Conservation (phyloP, 2,888 invertebrate species). For the Malthinus seriepunctatus region DNA sequence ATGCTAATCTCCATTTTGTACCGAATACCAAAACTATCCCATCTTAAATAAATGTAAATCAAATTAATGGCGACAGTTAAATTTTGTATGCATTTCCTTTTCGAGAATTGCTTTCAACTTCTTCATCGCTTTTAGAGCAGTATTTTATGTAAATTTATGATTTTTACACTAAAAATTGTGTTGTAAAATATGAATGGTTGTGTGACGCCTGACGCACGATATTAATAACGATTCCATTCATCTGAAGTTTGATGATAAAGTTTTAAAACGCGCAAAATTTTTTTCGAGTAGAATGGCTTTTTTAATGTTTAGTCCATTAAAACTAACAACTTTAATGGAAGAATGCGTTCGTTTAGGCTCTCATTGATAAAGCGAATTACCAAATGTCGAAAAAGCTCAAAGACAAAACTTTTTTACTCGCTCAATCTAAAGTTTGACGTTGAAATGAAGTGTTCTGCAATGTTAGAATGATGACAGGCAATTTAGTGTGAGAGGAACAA, state of each 20-base stretch:
- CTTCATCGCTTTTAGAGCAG: conserved; percentile 8
- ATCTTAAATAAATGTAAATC: conserved; percentile 25
- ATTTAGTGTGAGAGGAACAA: conserved; percentile 40
- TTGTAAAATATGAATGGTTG: background rate
- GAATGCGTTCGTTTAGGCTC: conserved; percentile 42
- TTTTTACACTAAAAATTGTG: conserved; percentile 11
- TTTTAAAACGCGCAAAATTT: background rate
- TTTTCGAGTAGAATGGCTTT: conserved; percentile 4
- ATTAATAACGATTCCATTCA: no score
- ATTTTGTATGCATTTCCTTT: conserved; percentile 28
- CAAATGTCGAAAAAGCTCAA: conserved; percentile 42
- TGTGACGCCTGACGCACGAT: no score
- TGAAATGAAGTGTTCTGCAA: conserved; percentile 47
- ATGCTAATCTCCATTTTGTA: conserved; percentile 7
- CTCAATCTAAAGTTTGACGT: conserved; percentile 48
- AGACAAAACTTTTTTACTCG: conserved; percentile 41
- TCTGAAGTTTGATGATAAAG: background rate
- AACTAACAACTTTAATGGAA: conserved; percentile 43
- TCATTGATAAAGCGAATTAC: conserved; percentile 40
- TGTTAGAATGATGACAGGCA: conserved; percentile 47
- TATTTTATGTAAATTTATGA: conserved; percentile 12
- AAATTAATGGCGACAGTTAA: conserved; percentile 25
- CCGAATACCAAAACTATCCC: conserved; percentile 11
- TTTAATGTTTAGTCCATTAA: conserved; percentile 5
- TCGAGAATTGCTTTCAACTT: conserved; percentile 13